Evolutionary conservation across 2,113 vertebrate species (phyloP).

Genomic region (Eptesicus fuscus): DNA sequence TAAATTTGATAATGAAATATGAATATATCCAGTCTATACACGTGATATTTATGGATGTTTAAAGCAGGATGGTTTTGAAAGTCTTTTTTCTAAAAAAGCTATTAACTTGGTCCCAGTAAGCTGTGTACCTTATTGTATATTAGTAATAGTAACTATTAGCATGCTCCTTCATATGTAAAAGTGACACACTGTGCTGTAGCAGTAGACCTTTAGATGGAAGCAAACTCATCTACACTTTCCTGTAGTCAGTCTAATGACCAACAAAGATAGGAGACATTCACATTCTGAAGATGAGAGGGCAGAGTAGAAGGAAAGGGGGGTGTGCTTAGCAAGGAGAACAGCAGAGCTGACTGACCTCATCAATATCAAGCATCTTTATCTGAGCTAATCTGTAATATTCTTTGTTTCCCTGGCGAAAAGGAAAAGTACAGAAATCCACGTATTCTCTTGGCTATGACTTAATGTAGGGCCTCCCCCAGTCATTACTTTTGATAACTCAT

Average conservation of each 20-base stretch:
- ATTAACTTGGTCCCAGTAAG: neutral
- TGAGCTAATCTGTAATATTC: neutral
- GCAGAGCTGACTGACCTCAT: neutral
- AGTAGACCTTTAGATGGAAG: neutral
- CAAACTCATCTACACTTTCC: neutral
- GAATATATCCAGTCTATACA: neutral
- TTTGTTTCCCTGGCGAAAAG: constrained; percentile 10
- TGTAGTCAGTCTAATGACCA: neutral
- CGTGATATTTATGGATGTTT: neutral
- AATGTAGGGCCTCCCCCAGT: neutral
- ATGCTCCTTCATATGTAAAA: neutral
- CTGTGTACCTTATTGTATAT: neutral
- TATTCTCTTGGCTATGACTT: neutral
- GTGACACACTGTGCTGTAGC: neutral
- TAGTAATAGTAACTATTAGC: neutral
- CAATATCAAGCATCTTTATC: neutral
- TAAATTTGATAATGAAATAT: constrained; percentile 2
- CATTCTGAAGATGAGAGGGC: neutral
- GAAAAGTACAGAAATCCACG: neutral
- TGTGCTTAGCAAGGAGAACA: neutral
- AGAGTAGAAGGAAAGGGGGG: neutral
- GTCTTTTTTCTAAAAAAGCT: neutral
- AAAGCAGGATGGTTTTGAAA: neutral
- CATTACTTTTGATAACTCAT: neutral
- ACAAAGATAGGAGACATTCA: neutral